Base-by-base conservation (phyloP, 2,113 vertebrate species). In the Dolichallabes microphthalmus region DNA sequence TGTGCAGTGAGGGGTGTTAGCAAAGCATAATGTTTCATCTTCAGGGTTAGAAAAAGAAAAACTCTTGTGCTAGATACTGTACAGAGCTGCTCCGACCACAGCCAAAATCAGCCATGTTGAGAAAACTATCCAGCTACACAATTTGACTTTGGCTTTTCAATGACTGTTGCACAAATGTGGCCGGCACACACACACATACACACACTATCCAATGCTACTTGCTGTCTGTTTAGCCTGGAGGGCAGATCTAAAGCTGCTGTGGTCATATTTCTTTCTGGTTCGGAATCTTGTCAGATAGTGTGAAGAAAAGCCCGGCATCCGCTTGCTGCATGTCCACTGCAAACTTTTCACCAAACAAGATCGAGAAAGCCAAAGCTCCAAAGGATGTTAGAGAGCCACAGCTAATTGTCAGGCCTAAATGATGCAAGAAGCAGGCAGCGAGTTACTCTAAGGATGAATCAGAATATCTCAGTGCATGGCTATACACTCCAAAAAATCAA, bases 401-500 rank as follows among this genome's bases (percentile, higher is more conserved):
- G 79, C 88, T 89, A 93, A 92, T 87, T 89, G 85, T 75, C 90
- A 86, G 89, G 90, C 87, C 89, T 95, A 93, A 95, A 94, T 94
- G 92, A 95, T 95, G 93, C 93, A 95, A 93, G 92, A 94, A 88
- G 86, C 69, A 89, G 90, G 90, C 91, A 93, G 92, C 88, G 92
- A 90, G 92, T 92, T 93, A 94, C 90, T 92, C 91, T 88, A 87
- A 93, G 93, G 94, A 95, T 95, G 94, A 95, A 95, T 94, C 94
- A 94, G 95, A 95, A 95, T 95, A 93, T 93, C 92, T 95, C 94
- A 95, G 93, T 94, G 92, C 93, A 92, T 88, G 92, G 91, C 92
- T 93, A 93, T 93, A 94, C 92, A 94, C 93, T 94, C 94, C 92
- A 94, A 94, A 79, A 94, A 94, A 94, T 95, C 85, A 95, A 95